These are phyloP conservation scores for Anoplophora glabripennis DNA, from an alignment of 1,140 invertebrate species.

Conservation along the genomic window DNA sequence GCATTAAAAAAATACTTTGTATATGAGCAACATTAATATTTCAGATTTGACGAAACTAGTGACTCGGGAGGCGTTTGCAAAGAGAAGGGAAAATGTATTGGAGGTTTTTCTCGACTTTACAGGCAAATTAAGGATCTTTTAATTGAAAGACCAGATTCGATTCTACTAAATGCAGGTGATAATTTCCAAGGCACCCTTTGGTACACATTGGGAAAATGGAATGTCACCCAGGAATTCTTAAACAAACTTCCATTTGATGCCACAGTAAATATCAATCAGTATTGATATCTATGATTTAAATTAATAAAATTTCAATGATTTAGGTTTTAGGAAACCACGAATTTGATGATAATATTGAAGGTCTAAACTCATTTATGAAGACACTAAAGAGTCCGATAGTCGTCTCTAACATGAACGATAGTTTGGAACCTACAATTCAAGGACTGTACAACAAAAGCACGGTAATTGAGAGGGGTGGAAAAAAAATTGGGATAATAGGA, in stretches of 20 bases:
- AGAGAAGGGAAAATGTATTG: slow-evolving; percentile 61
- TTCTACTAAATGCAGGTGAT: slow-evolving; percentile 80
- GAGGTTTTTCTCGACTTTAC: slow-evolving; percentile 69
- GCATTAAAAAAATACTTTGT: no score
- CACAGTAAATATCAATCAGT: slow-evolving; percentile 57
- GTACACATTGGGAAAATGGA: slow-evolving; percentile 75
- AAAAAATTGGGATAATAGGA: slow-evolving; percentile 78
- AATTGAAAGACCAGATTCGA: slow-evolving; percentile 56
- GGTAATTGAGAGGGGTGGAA: slow-evolving; percentile 56
- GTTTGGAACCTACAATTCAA: slow-evolving; percentile 65
- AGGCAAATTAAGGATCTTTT: slow-evolving; percentile 55
- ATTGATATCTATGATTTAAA: no score
- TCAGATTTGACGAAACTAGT: slow-evolving; percentile 68
- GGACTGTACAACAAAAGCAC: slow-evolving; percentile 60
- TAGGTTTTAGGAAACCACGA: slow-evolving; percentile 88
- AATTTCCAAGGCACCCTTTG: slow-evolving; percentile 83
- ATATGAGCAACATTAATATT: slow-evolving; percentile 9
- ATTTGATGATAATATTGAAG: slow-evolving; percentile 76
- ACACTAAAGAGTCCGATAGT: slow-evolving; percentile 64
- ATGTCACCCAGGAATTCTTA: slow-evolving; percentile 70
- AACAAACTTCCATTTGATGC: slow-evolving; percentile 75
- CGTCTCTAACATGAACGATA: slow-evolving; percentile 73
- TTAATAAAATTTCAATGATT: slow-evolving; percentile 13
- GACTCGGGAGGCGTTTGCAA: slow-evolving; percentile 59
- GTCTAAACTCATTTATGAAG: slow-evolving; percentile 70